These are phyloP conservation scores for Umimayanthus kanabou DNA, from an alignment of 92 coral and sea anemone genomes.

Conservation along the genomic window DNA sequence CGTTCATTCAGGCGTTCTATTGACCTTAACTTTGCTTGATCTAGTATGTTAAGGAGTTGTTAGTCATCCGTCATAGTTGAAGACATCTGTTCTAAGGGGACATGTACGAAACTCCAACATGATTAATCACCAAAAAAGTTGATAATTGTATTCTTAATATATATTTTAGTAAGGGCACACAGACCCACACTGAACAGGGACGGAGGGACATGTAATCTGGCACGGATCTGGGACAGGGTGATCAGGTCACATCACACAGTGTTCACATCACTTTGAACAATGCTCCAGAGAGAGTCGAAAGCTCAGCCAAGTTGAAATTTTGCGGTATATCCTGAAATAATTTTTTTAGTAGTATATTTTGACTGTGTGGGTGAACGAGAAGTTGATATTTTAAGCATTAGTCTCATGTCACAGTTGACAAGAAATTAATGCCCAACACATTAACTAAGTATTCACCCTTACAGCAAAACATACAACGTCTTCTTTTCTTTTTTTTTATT, in stretches of 20 bases:
- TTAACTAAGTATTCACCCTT: background rate
- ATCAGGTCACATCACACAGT: too few relatives aligned
- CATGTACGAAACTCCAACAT: background rate
- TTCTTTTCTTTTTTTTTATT: background rate
- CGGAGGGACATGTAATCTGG: too few relatives aligned
- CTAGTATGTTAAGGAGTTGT: background rate
- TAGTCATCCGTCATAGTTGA: background rate
- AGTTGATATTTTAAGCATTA: constrained; percentile 9
- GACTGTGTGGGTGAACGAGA: background rate
- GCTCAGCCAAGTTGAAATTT: too few relatives aligned
- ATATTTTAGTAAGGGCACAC: too few relatives aligned
- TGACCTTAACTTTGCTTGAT: too few relatives aligned
- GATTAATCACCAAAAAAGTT: background rate
- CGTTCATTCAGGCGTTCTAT: too few relatives aligned
- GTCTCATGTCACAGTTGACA: background rate
- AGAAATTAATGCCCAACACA: background rate
- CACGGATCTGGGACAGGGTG: too few relatives aligned
- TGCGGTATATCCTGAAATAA: too few relatives aligned
- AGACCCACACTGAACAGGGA: too few relatives aligned
- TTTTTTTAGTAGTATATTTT: background rate
- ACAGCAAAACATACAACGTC: background rate
- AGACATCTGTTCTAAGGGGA: background rate
- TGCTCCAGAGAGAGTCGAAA: too few relatives aligned
- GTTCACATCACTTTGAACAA: too few relatives aligned
- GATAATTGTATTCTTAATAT: background rate